Percentiles rank a stretch among this genome's conserved stretches.
Evolutionary conservation across 2,888 invertebrate species (phyloP).

Genomic region (Nymphalis c-album): DNA sequence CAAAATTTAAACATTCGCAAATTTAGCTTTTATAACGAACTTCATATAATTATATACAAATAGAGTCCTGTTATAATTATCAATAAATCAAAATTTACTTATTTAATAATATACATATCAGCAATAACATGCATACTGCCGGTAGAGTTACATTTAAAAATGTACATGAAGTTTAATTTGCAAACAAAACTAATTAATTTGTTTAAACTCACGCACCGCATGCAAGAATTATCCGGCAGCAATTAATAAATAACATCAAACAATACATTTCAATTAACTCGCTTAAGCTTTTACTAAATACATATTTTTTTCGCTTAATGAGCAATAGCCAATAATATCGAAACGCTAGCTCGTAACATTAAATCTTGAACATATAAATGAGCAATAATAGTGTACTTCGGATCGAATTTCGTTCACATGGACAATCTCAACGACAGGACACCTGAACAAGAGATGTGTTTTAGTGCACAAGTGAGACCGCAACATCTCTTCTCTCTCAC

Average conservation of each 20-base stretch:
- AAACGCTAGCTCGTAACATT: neutral
- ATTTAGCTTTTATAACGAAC: neutral
- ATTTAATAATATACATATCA: slow-evolving; percentile 6
- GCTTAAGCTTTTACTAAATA: slow-evolving; percentile 17
- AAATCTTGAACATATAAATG: too few species aligned
- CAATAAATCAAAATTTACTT: slow-evolving; percentile 1
- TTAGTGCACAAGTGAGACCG: too few species aligned
- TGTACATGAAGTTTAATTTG: slow-evolving; percentile 3
- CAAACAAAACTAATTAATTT: slow-evolving; percentile 29
- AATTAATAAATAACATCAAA: slow-evolving; percentile 29
- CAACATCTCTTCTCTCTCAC: too few species aligned
- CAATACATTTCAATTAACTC: slow-evolving; percentile 25
- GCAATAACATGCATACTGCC: slow-evolving; percentile 13
- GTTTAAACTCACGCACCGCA: slow-evolving; percentile 18
- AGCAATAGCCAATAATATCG: neutral
- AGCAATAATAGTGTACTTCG: too few species aligned
- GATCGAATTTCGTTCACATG: too few species aligned
- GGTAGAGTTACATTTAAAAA: slow-evolving; percentile 20
- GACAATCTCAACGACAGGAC: too few species aligned
- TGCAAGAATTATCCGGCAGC: slow-evolving; percentile 40
- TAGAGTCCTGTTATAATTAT: neutral
- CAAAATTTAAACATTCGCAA: slow-evolving; percentile 12
- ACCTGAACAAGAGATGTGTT: too few species aligned
- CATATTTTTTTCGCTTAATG: neutral
- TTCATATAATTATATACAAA: neutral